These are phyloP conservation scores for Vimba vimba DNA, from an alignment of 2,113 vertebrate genomes.

Conservation along the genomic window DNA sequence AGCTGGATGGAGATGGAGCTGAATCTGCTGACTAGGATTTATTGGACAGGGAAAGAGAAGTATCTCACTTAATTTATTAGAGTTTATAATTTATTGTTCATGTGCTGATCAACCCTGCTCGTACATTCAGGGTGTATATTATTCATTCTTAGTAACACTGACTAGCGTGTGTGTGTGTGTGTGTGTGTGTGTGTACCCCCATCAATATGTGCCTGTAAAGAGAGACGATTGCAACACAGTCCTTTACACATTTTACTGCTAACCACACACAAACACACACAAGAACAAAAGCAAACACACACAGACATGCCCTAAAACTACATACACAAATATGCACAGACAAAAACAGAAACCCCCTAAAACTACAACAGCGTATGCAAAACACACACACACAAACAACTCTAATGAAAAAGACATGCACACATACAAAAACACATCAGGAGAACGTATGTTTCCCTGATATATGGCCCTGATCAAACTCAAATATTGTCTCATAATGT, in stretches of 20 bases:
- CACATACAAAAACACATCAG: constrained; percentile 3
- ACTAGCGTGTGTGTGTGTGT: not conserved
- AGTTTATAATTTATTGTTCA: constrained; percentile 16
- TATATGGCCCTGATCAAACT: constrained; percentile 3
- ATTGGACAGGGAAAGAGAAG: constrained; percentile 9
- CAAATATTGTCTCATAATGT: constrained; percentile 15
- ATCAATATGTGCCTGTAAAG: constrained; percentile 24
- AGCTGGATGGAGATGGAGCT: constrained; percentile 1
- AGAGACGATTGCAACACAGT: not conserved
- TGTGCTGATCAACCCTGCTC: constrained; percentile 1
- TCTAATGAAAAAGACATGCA: constrained; percentile 29
- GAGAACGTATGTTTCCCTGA: not conserved
- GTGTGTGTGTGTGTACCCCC: constrained; percentile 9
- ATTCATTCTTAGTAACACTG: constrained; percentile 1
- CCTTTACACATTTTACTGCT: constrained; percentile 20
- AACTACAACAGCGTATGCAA: constrained; percentile 17
- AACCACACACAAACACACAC: constrained; percentile 33
- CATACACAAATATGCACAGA: constrained; percentile 40
- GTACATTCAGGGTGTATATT: not conserved
- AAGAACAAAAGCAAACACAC: constrained; percentile 35
- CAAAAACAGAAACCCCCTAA: constrained; percentile 40
- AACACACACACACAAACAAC: constrained; percentile 26
- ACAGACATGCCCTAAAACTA: constrained; percentile 34
- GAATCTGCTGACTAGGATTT: not conserved
- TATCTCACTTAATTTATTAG: constrained; percentile 14